A percentile compares a stretch with the other conserved stretches of the same genome.
phyloP scores from a whole-genome alignment of 2,797 vertebrate species.

The Morus bassanus region DNA sequence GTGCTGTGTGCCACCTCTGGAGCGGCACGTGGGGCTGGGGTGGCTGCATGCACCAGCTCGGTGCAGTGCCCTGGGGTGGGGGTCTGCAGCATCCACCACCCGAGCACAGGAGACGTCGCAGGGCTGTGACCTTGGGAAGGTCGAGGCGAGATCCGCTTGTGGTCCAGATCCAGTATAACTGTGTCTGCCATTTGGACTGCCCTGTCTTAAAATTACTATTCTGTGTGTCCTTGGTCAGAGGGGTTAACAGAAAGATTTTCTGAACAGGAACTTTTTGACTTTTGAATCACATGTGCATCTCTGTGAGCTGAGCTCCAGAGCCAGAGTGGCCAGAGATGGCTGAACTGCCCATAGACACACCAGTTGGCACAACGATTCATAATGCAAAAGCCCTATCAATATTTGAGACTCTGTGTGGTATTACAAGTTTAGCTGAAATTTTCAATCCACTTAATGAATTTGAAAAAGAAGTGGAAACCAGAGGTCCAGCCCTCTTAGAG shows the following conservation, averaged over 20 bases:
- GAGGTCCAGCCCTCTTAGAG: background rate
- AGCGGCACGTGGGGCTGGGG: background rate
- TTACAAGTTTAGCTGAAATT: background rate
- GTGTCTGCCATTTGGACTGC: background rate
- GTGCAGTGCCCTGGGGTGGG: background rate
- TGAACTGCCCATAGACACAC: accelerated
- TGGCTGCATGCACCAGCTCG: background rate
- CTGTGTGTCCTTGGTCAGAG: background rate
- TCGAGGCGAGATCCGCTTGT: background rate
- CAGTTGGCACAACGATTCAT: accelerated
- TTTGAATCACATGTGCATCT: background rate
- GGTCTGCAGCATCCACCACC: background rate
- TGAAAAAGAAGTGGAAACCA: background rate
- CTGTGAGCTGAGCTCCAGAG: background rate
- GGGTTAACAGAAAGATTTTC: background rate
- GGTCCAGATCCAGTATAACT: background rate
- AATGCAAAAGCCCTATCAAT: background rate
- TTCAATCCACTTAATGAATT: background rate
- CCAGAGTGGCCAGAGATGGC: background rate
- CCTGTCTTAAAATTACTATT: background rate
- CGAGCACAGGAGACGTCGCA: background rate
- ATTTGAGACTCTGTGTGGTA: background rate
- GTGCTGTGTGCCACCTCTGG: background rate
- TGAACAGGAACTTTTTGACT: background rate
- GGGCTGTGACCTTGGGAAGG: background rate